These are phyloP conservation scores for Caranx melampygus DNA, from an alignment of 2,113 vertebrate genomes.

Conservation along the genomic window DNA sequence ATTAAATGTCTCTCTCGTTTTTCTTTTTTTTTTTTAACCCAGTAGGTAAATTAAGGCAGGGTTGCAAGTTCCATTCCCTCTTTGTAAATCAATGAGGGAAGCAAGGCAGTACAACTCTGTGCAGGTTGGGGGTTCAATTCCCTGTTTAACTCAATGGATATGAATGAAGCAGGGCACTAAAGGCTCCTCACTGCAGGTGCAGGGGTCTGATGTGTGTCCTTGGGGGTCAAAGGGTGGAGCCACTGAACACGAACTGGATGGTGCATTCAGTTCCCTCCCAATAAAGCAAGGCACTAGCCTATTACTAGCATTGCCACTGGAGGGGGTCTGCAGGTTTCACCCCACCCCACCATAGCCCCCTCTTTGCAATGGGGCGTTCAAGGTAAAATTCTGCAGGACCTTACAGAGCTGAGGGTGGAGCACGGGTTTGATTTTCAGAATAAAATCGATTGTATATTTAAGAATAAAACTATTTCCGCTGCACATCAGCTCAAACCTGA, in stretches of 20 bases:
- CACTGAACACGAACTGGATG: background rate
- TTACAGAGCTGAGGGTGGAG: background rate
- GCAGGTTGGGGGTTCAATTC: background rate
- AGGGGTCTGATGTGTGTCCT: background rate
- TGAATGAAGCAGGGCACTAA: background rate
- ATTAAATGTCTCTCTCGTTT: too few relatives aligned
- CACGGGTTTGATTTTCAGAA: background rate
- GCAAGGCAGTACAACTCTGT: background rate
- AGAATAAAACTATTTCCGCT: background rate
- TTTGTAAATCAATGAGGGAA: background rate
- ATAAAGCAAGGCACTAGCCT: background rate
- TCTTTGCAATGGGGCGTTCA: background rate
- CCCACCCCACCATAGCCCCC: background rate
- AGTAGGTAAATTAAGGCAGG: background rate
- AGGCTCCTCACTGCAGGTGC: background rate
- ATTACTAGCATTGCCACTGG: too few relatives aligned
- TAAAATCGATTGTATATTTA: background rate
- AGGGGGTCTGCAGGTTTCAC: background rate
- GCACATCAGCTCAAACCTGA: conserved; percentile 2
- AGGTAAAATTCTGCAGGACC: background rate
- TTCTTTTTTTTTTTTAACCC: background rate
- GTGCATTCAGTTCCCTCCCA: background rate
- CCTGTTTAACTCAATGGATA: background rate
- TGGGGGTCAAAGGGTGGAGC: conserved; percentile 17
- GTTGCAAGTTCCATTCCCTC: background rate